These are phyloP conservation scores for Cancer borealis DNA, from an alignment of 2,888 invertebrate species.

Conservation along the genomic window DNA sequence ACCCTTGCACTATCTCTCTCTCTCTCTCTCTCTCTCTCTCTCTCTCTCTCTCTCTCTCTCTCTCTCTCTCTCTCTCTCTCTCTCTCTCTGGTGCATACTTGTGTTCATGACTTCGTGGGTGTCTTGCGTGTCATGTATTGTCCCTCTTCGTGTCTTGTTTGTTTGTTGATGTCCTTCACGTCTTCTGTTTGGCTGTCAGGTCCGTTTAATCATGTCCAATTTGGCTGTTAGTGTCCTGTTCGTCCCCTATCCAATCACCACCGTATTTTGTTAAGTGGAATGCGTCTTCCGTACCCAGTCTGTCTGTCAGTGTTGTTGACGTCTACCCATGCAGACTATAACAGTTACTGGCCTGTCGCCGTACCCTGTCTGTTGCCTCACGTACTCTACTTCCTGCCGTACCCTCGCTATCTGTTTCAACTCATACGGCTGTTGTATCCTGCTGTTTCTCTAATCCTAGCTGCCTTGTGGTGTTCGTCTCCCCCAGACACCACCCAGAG, in stretches of 20 bases:
- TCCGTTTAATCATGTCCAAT: background rate
- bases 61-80: background rate
- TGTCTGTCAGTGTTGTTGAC: background rate
- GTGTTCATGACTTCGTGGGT: background rate
- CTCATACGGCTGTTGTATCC: background rate
- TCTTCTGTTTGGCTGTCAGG: background rate
- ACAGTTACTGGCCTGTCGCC: background rate
- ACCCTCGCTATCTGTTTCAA: background rate
- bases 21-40: background rate
- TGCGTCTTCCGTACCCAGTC: background rate
- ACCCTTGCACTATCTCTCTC: background rate
- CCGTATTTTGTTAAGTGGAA: too few species aligned
- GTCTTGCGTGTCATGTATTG: background rate
- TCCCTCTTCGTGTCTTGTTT: background rate
- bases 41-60: background rate
- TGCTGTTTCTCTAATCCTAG: background rate
- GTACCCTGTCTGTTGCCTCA: conserved; percentile 12
- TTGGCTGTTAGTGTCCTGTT: background rate
- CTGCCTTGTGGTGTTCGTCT: background rate
- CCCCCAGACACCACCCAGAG: too few species aligned
- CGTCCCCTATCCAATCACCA: too few species aligned
- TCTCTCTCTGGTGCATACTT: too few species aligned
- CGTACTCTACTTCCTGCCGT: background rate
- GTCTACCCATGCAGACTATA: too few species aligned
- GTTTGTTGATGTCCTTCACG: background rate